Evolutionary conservation across 2,888 invertebrate species (phyloP), one percentile per base, ranked within the genome.

Genomic region (Amblyjoppa proteus): DNA sequence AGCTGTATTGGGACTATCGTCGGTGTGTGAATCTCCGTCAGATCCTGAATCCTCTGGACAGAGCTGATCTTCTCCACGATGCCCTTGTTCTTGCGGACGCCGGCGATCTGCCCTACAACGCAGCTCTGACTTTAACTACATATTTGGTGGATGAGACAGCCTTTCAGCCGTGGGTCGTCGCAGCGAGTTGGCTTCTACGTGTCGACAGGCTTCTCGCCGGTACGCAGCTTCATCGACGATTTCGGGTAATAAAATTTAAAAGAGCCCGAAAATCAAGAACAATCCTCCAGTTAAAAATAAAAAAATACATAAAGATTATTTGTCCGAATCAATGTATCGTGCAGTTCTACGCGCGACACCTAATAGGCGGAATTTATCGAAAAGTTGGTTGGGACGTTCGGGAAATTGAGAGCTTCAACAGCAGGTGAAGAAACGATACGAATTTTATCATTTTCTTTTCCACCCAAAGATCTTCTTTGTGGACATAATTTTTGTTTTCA

Each of bases 1-100:
- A 38, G 9, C 38, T 9, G 9, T 38, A 38, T n/a, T 53, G 4
- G 11, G 5, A 53, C n/a, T n/a, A 53, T 20, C 53, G 53, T n/a
- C 20, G 20, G 53, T 66, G 31, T 41, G 20, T 11, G 20, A 6
- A 61, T 77, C 77, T 45, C 25, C 53, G 20, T 13, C 38, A 90
- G 88, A 69, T 66, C 7, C 34, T 90, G 41, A 77, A 75, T 66
- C 84, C 88, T 16, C 61, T 80, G 20, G 85, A 90, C 69, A 84
- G 89, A 75, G 89, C 89, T 1, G 89, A 89, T 69, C 80, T 90
- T 61, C 82, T 89, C 69, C 89, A 90, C 86, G 87, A 89, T 20
- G 85, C 89, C 28, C 85, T 90, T 56, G 81, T 87, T 34, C 66
- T 89, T 61, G 88, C 88, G 16, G 88, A 86, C 53, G 81, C 88